Evolutionary conservation across 2,113 vertebrate genomes (phyloP), one percentile per base, ranked within the genome.

Genomic region (Passerina amoena): DNA sequence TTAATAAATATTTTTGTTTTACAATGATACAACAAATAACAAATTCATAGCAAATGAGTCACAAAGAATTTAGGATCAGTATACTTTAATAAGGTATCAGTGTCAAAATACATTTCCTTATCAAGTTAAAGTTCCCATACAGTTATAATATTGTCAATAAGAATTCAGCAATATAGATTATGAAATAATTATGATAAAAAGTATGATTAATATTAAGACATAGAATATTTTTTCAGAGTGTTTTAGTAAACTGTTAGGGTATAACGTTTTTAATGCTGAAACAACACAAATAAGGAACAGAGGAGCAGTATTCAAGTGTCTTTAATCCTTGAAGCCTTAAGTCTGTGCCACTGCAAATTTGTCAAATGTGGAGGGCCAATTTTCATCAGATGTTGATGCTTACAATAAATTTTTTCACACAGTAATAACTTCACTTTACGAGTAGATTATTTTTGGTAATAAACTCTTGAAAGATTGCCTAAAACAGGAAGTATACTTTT

Each of bases 61-160:
- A 96, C 89, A 96, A 96, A 91, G 95, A 91, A 90, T 76, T 96
- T 98, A 98, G 97, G 98, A 98, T 99, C 98, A 98, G 98, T 99
- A 99, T 98, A 98, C 98, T 99, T 99, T 99, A 99, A 99, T 99
- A 98, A 98, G 98, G 98, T 98, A 99, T 98, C 99, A 99, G 99
- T 99, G 99, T 99, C 99, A 99, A 98, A 99, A 99, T 99, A 99
- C 98, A 99, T 99, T 98, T 98, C 98, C 97, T 98, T 98, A 98
- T 98, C 96, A 98, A 98, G 98, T 98, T 98, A 98, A 98, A 98
- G 97, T 98, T 98, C 98, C 98, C 98, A 98, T 98, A 98, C 97
- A 98, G 97, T 98, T 98, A 98, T 98, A 98, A 98, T 98, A 96
- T 98, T 95, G 97, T 98, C 98, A 98, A 98, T 98, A 99, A 98